Conservation (phyloP, 2,113 vertebrate genomes). For the Lucifuga dentata region DNA sequence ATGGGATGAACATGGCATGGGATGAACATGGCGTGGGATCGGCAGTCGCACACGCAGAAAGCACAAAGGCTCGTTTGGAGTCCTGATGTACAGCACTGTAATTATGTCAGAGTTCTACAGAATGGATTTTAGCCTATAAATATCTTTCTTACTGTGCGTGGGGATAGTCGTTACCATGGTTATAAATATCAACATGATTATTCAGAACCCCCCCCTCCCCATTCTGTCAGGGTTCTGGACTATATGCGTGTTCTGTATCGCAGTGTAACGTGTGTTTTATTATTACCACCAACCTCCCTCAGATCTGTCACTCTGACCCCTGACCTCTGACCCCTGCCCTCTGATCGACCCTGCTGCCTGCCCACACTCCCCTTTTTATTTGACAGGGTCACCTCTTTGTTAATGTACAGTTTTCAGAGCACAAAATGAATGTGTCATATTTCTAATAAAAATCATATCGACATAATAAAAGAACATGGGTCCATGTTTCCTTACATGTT, state of each 20-base stretch:
- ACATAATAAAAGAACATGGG: constrained; percentile 70
- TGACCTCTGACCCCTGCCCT: constrained; percentile 26
- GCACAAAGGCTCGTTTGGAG: constrained; percentile 89
- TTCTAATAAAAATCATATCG: constrained; percentile 95
- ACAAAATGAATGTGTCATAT: constrained; percentile 96
- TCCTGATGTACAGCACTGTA: constrained; percentile 92
- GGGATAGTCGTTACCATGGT: constrained; percentile 83
- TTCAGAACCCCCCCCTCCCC: constrained; percentile 51
- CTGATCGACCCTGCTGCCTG: no score
- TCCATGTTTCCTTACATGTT: constrained; percentile 29
- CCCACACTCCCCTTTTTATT: constrained; percentile 73
- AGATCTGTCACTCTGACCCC: constrained; percentile 61
- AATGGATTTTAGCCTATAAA: constrained; percentile 92
- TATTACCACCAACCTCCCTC: constrained; percentile 82
- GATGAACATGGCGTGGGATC: no score
- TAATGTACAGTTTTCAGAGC: constrained; percentile 96
- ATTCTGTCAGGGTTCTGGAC: constrained; percentile 79
- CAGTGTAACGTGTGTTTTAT: constrained; percentile 88
- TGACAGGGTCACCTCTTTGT: constrained; percentile 81
- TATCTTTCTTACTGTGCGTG: constrained; percentile 93
- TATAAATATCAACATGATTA: constrained; percentile 79
- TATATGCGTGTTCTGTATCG: constrained; percentile 88
- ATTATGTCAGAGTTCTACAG: constrained; percentile 92
- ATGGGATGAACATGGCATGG: no score
- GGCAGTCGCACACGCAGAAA: constrained; percentile 85